Percentiles rank a stretch among this genome's conserved stretches.
These are phyloP conservation scores for Loris lydekkerianus DNA, from an alignment of 2,797 vertebrate species.

Conservation along the genomic window DNA sequence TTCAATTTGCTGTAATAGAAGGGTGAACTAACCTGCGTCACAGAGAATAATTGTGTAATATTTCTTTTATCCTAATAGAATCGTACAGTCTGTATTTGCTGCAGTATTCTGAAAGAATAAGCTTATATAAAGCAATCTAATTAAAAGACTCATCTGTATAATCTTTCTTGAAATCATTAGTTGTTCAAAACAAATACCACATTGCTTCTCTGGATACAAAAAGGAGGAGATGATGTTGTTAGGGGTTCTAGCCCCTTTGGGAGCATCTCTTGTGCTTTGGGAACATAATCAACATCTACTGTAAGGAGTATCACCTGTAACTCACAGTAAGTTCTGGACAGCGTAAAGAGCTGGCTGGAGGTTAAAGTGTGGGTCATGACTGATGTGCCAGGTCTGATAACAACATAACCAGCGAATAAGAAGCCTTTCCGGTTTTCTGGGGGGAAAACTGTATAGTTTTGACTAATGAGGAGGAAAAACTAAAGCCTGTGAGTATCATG, in stretches of 20 bases:
- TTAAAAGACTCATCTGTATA: conserved; percentile 63
- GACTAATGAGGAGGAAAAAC: conserved; percentile 74
- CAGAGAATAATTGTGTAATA: conserved; percentile 74
- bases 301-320: conserved; percentile 87
- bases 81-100: conserved; percentile 74
- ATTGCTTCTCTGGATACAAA: conserved; percentile 56
- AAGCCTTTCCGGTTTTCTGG: conserved; percentile 56
- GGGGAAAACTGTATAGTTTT: conserved; percentile 10
- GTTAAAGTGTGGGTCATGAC: conserved; percentile 75
- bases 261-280: conserved; percentile 80
- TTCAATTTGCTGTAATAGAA: conserved; percentile 78
- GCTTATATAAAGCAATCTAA: conserved; percentile 67
- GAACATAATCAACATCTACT: conserved; percentile 82
- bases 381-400: conserved; percentile 53
- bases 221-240: conserved; percentile 83
- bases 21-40: conserved; percentile 79
- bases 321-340: conserved; percentile 83
- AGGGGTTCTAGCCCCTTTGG: conserved; percentile 67
- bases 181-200: conserved; percentile 72
- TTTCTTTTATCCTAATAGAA: conserved; percentile 76
- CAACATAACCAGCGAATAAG: conserved; percentile 58
- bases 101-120: conserved; percentile 81
- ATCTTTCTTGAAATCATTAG: conserved; percentile 76
- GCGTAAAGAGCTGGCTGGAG: conserved; percentile 74
- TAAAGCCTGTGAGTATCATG: conserved; percentile 86